Percentiles rank a stretch among this genome's conserved stretches.
Evolutionary conservation across 2,113 vertebrate genomes (phyloP).

Genomic region (Cheilinus undulatus): DNA sequence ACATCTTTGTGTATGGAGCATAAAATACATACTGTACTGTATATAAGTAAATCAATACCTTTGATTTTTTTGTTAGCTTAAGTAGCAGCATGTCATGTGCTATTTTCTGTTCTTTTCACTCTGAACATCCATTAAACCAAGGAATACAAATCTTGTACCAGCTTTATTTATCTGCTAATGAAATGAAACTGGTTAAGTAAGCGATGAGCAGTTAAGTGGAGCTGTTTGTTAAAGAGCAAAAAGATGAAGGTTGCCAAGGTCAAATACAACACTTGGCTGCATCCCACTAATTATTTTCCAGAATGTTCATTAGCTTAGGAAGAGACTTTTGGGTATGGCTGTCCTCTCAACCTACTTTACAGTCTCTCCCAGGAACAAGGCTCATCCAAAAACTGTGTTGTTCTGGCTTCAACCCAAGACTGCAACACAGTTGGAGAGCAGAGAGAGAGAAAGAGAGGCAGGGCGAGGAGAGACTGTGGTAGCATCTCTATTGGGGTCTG

Average conservation of each 20-base stretch:
- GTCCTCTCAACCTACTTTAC: conserved; percentile 69
- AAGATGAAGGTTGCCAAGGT: conserved; percentile 51
- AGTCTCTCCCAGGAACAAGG: conserved; percentile 56
- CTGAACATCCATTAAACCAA: background rate
- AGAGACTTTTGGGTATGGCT: conserved; percentile 47
- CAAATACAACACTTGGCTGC: conserved; percentile 54
- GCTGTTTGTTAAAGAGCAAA: conserved; percentile 30
- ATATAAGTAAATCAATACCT: conserved; percentile 13
- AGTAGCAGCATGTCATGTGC: background rate
- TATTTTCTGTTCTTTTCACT: background rate
- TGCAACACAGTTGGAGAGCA: conserved; percentile 39
- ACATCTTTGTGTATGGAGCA: background rate
- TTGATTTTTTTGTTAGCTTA: background rate
- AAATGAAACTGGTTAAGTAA: conserved; percentile 3
- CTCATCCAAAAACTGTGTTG: conserved; percentile 58
- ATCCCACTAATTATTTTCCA: conserved; percentile 59
- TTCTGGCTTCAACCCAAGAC: conserved; percentile 56
- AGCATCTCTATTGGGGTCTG: conserved; percentile 33
- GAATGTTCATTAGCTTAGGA: conserved; percentile 54
- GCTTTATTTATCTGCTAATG: background rate
- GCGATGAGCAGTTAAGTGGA: conserved; percentile 18
- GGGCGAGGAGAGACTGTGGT: conserved; percentile 28
- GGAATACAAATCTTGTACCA: background rate
- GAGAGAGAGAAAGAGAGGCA: conserved; percentile 21
- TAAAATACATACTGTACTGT: background rate